Evolutionary conservation across 1,140 invertebrate species (phyloP).

Genomic region (Brachionus sp.): DNA sequence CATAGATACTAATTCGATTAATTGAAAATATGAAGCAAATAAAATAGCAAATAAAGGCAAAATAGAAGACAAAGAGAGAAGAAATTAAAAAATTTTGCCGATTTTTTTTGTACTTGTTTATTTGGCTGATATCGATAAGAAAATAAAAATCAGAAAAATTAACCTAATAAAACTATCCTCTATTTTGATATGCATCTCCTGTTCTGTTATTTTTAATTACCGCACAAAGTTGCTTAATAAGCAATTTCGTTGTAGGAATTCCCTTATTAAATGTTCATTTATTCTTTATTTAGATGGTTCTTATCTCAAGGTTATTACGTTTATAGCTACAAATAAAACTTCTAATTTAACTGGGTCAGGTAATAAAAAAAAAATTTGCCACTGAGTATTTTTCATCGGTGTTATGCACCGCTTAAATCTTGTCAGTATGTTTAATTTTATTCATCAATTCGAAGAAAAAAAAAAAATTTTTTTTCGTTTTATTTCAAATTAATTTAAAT

Average conservation of each 20-base stretch:
- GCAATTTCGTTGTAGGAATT: slow-evolving; percentile 1
- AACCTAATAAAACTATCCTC: background rate
- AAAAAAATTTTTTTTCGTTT: too few species aligned
- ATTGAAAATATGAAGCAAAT: slow-evolving; percentile 5
- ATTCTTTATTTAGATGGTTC: background rate
- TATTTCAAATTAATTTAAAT: too few species aligned
- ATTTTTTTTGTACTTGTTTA: background rate
- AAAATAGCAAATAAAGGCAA: background rate
- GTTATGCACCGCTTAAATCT: background rate
- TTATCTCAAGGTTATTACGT: background rate
- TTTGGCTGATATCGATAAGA: background rate
- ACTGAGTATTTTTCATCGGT: background rate
- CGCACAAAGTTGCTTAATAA: background rate
- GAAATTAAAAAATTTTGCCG: background rate
- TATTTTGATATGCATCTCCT: background rate
- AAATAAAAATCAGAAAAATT: background rate
- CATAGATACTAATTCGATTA: background rate
- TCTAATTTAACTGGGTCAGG: background rate
- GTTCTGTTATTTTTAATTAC: background rate
- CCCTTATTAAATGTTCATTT: background rate
- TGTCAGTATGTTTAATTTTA: background rate
- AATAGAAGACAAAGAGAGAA: background rate
- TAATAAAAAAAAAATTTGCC: background rate
- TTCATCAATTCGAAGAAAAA: too few species aligned
- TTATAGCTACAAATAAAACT: background rate